Percentiles rank a stretch among this genome's conserved stretches.
These are phyloP conservation scores for Ptilodon capucinus DNA, from an alignment of 2,888 invertebrate species.

Conservation along the genomic window DNA sequence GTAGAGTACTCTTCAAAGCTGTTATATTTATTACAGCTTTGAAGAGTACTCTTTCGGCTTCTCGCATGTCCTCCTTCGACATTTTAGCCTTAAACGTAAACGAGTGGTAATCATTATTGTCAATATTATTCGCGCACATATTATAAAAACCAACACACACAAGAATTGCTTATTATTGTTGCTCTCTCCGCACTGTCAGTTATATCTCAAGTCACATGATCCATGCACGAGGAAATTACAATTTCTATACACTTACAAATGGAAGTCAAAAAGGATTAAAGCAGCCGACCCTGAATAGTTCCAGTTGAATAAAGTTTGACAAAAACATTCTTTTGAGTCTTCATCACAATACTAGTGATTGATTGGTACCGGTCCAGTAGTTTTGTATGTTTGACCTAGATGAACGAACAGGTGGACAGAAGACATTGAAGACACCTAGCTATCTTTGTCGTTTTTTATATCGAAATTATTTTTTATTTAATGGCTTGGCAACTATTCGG, in stretches of 20 bases:
- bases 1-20: too few relatives aligned
- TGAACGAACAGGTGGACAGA: background rate
- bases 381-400: slow-evolving; percentile 2
- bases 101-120: too few relatives aligned
- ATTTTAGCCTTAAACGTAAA: too few relatives aligned
- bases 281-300: background rate
- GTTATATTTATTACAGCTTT: too few relatives aligned
- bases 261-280: background rate
- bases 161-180: too few relatives aligned
- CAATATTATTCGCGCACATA: background rate
- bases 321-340: background rate
- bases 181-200: background rate
- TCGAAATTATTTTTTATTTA: too few relatives aligned
- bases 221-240: background rate
- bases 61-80: too few relatives aligned
- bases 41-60: too few relatives aligned
- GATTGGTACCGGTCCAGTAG: background rate
- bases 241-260: background rate
- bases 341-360: background rate
- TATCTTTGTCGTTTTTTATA: background rate
- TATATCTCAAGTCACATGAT: background rate
- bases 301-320: background rate
- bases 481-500: too few relatives aligned
- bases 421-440: background rate
- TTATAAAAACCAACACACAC: too few relatives aligned